Conservation (phyloP, 2,797 vertebrate species). For the Neosilurus mollespiculum region DNA sequence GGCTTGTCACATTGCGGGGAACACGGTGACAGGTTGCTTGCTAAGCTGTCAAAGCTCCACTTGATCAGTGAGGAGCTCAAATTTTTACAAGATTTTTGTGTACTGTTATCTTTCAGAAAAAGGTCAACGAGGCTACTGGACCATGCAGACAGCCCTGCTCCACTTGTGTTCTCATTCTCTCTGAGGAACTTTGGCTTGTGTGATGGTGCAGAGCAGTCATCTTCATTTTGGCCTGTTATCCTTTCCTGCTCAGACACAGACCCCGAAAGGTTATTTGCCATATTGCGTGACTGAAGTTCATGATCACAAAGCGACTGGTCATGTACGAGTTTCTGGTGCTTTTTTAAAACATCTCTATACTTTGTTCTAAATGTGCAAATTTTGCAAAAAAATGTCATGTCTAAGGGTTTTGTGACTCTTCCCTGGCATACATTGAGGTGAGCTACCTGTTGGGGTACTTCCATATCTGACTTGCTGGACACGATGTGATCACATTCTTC, state of each 20-base stretch:
- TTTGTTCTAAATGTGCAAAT: constrained; percentile 78
- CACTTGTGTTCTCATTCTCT: constrained; percentile 49
- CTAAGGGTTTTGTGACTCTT: constrained; percentile 65
- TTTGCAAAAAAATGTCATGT: constrained; percentile 70
- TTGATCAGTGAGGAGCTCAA: constrained; percentile 72
- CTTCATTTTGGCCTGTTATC: constrained; percentile 40
- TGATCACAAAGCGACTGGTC: constrained; percentile 56
- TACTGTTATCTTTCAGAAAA: constrained; percentile 73
- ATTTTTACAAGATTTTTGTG: constrained; percentile 81
- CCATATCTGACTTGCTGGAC: constrained; percentile 80
- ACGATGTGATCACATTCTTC: constrained; percentile 85
- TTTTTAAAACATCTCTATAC: constrained; percentile 76
- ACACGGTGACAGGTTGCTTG: constrained; percentile 71
- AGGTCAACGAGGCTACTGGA: constrained; percentile 72
- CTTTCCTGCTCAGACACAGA: constrained; percentile 38
- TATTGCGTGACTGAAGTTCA: constrained; percentile 41
- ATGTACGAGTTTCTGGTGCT: constrained; percentile 77
- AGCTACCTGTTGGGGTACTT: constrained; percentile 78
- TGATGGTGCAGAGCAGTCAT: constrained; percentile 39
- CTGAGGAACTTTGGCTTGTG: constrained; percentile 54
- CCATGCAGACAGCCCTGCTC: constrained; percentile 60
- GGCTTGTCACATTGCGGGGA: constrained; percentile 80
- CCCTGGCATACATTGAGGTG: constrained; percentile 68
- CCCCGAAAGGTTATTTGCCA: constrained; percentile 28
- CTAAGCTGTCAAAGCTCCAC: constrained; percentile 72